These are phyloP conservation scores for Archilochus colubris DNA, from an alignment of 2,113 vertebrate genomes.

Conservation along the genomic window DNA sequence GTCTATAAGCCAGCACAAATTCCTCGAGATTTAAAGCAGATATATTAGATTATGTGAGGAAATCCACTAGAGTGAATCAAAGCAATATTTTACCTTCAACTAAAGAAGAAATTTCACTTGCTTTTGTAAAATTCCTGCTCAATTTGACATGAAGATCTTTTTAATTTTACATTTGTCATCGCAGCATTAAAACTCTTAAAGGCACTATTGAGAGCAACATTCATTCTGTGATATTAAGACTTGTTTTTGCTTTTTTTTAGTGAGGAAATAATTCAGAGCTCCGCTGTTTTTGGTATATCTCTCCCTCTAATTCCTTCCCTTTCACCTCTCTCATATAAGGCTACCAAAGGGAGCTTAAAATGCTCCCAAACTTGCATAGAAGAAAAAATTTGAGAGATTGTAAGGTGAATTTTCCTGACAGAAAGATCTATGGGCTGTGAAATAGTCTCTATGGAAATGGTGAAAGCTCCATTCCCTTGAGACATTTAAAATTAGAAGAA, in stretches of 20 bases:
- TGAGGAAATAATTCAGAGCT: slow-evolving; percentile 26
- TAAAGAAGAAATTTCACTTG: slow-evolving; percentile 5
- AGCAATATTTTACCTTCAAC: neutral
- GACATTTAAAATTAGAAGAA: slow-evolving; percentile 58
- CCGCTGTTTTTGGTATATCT: slow-evolving; percentile 48
- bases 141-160: neutral
- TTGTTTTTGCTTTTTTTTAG: slow-evolving; percentile 28
- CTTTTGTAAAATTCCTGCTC: slow-evolving; percentile 36
- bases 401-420: slow-evolving; percentile 44
- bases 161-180: neutral
- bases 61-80: neutral
- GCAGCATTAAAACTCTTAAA: neutral
- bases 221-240: neutral
- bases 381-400: slow-evolving; percentile 10
- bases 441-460: slow-evolving; percentile 35
- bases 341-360: slow-evolving; percentile 69
- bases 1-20: neutral
- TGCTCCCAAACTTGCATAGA: slow-evolving; percentile 66
- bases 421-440: slow-evolving; percentile 43
- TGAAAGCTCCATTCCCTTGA: neutral
- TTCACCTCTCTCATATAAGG: slow-evolving; percentile 66
- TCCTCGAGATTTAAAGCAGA: slow-evolving; percentile 29
- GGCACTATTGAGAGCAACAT: neutral
- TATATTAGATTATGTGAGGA: slow-evolving; percentile 6
- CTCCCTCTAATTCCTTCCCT: slow-evolving; percentile 59